Conservation (phyloP, 2,888 invertebrate species). For the Scaptomyza caliginosa region DNA sequence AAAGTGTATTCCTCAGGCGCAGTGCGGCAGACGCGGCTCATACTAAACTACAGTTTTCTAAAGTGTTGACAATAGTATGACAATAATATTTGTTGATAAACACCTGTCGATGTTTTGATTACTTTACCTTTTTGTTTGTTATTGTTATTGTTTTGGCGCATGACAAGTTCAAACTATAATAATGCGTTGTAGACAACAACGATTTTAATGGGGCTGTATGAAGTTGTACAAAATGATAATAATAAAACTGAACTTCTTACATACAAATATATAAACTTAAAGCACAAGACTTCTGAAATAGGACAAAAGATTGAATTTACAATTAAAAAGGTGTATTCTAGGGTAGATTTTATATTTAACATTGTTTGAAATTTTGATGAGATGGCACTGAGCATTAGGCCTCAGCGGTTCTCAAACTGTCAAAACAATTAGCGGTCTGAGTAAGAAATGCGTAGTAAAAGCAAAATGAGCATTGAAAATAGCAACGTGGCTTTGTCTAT, state of each 20-base stretch:
- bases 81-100: slow-evolving; percentile 3
- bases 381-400: neutral
- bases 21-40: slow-evolving; percentile 17
- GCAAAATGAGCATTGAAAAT: neutral
- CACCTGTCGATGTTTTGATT: slow-evolving; percentile 2
- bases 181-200: too few species aligned
- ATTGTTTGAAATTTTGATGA: neutral
- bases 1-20: slow-evolving; percentile 65
- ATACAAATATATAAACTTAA: too few species aligned
- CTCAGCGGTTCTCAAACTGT: neutral
- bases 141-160: neutral
- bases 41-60: neutral
- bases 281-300: too few species aligned
- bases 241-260: too few species aligned
- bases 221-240: neutral
- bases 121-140: neutral
- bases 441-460: neutral
- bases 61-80: slow-evolving; percentile 1
- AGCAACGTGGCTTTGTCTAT: neutral
- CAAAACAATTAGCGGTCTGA: neutral
- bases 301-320: neutral
- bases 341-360: neutral
- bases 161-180: slow-evolving; percentile 5
- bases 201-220: neutral
- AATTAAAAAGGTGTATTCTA: neutral